A percentile compares a stretch with the other conserved stretches of the same genome.
phyloP scores from a whole-genome alignment of 2,888 invertebrate genomes.

The Ectobius pallidus region DNA sequence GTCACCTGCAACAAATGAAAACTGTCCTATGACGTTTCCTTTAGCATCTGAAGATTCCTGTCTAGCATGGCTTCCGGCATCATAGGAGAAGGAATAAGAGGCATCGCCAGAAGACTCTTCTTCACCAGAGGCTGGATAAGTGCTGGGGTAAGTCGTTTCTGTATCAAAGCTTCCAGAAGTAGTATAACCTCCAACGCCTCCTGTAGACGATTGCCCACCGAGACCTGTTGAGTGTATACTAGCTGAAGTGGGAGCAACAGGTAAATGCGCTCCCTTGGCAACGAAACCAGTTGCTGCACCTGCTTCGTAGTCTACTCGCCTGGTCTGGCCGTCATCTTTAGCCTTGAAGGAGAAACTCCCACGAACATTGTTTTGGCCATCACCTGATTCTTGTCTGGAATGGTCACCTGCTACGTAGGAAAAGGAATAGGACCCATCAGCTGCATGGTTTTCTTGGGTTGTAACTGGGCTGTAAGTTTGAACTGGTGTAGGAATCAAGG shows the following conservation, averaged over 20 bases:
- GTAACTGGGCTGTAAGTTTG: no score
- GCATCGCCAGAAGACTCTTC: constrained; percentile 29
- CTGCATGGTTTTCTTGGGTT: background rate
- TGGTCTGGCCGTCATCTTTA: constrained; percentile 45
- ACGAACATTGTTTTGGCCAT: constrained; percentile 49
- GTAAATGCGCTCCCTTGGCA: constrained; percentile 47
- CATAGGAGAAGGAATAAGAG: constrained; percentile 44
- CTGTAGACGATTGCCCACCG: background rate
- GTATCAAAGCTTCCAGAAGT: background rate
- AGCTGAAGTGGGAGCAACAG: constrained; percentile 33
- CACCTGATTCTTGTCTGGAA: constrained; percentile 51
- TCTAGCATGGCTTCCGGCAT: constrained; percentile 40
- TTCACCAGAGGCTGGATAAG: background rate
- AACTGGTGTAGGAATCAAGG: no score
- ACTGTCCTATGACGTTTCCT: constrained; percentile 46
- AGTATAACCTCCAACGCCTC: background rate
- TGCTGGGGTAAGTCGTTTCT: background rate
- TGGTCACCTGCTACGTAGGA: constrained; percentile 50
- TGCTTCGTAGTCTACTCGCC: constrained; percentile 44
- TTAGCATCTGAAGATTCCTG: constrained; percentile 43
- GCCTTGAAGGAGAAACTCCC: constrained; percentile 46
- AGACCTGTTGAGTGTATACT: no score
- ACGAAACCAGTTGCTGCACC: constrained; percentile 46
- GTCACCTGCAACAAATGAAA: constrained; percentile 46
- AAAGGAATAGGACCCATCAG: constrained; percentile 50